Base-by-base conservation (phyloP, 2,888 invertebrate species). In the Masnerella sp. region DNA sequence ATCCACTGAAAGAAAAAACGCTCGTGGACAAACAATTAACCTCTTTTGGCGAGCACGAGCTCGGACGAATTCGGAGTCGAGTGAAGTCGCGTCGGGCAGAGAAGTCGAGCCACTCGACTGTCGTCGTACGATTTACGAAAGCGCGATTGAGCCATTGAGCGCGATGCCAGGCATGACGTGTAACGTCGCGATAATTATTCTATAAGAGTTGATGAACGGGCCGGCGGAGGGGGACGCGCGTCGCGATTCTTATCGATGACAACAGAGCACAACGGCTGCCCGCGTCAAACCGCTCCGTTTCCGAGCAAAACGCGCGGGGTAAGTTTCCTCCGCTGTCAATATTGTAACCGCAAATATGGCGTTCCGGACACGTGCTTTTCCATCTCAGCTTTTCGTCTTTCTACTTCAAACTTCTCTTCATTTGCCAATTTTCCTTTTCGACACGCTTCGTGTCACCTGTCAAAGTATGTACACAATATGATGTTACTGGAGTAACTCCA, bases 231-330 rank as follows among this genome's bases (percentile, higher is more conserved):
- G 64, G 54, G 22, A 22, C 34, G 30, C 28, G 20, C 43, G 36
- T 5, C 32, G 9, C 14, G 45, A 64, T 54, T 45, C 14, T 45
- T 64, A 64, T 54, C 64, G 64, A 64, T 64, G 64, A 64, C 64
- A 45, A 15, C 45, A 18, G 20, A 54, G 34, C 38, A 28, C 22
- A 28, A 43, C 28, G 18, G 34, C 18, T 25, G 52, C 14, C 17
- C 34, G 25, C 34, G 14, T 42, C 34, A 25, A 22, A 52, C 34
- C 11, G 20, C 34, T 45, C 4, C 14, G 36, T 45, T 43, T 64
- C 14, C 20, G 45, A 12, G 15, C 45, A 14, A 45, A 64, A 34
- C 45, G 36, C 28, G 28, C 36, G 36, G 45, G 36, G 64, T 64
- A 14, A 65, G 65, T 54, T 22, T 25, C 15, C 18, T 0, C 14